Conservation (phyloP, 1,140 invertebrate genomes). For the Drosophila sproati region DNA sequence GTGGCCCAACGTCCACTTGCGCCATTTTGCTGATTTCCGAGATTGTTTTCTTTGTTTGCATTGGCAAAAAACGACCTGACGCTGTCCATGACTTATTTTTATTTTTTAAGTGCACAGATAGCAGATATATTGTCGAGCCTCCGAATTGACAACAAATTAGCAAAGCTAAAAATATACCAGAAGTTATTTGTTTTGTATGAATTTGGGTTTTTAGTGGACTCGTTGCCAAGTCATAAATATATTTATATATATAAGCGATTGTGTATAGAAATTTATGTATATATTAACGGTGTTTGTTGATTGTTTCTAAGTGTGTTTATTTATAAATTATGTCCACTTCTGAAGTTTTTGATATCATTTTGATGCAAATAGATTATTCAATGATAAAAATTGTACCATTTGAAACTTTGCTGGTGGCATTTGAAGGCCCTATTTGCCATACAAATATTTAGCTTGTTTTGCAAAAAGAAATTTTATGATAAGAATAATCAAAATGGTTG, state of each 20-base stretch:
- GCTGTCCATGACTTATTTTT: constrained; percentile 65
- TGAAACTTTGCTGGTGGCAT: constrained; percentile 9
- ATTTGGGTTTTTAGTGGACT: constrained; percentile 55
- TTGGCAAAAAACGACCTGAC: constrained; percentile 74
- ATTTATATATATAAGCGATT: constrained; percentile 9
- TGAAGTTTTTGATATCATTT: constrained; percentile 37
- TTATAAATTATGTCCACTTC: constrained; percentile 36
- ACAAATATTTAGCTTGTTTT: background rate
- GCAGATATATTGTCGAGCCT: constrained; percentile 65
- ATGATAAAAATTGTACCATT: constrained; percentile 29
- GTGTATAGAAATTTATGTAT: constrained; percentile 7
- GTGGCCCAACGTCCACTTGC: constrained; percentile 49
- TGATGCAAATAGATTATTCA: constrained; percentile 3
- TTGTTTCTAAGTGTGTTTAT: constrained; percentile 32
- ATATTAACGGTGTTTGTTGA: constrained; percentile 15
- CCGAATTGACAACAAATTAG: constrained; percentile 64
- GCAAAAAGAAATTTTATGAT: background rate
- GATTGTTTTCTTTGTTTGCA: constrained; percentile 63
- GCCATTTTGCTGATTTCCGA: constrained; percentile 59
- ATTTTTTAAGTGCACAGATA: background rate
- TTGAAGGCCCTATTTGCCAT: background rate
- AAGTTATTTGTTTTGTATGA: constrained; percentile 60
- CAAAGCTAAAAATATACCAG: constrained; percentile 77
- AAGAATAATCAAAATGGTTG: constrained; percentile 1
- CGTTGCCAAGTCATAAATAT: constrained; percentile 32